These are phyloP conservation scores for Ostrea denselamellosa DNA, from an alignment of 1,140 invertebrate species.

Conservation along the genomic window DNA sequence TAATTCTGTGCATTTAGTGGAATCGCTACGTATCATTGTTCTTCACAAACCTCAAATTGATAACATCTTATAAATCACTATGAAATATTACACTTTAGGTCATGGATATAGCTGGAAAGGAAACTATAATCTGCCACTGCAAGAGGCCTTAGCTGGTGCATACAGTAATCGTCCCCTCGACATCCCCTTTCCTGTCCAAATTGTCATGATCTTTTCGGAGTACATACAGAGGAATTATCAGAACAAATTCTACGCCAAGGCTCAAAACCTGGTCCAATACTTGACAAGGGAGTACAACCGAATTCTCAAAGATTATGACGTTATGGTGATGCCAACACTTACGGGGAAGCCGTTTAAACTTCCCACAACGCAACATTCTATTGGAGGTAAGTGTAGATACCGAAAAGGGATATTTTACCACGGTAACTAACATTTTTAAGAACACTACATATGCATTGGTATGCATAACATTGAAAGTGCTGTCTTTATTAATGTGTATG, in stretches of 20 bases:
- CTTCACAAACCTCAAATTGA: too few species aligned
- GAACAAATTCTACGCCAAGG: slow-evolving; percentile 50
- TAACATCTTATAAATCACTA: too few species aligned
- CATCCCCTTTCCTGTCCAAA: slow-evolving; percentile 23
- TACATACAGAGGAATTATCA: slow-evolving; percentile 51
- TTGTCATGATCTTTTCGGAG: slow-evolving; percentile 38
- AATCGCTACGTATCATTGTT: too few species aligned
- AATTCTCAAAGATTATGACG: slow-evolving; percentile 46
- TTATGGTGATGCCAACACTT: slow-evolving; percentile 55
- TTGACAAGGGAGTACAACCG: slow-evolving; percentile 46
- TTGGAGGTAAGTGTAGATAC: neutral
- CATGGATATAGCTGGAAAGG: slow-evolving; percentile 49
- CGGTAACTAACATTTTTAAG: too few species aligned
- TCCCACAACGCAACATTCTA: neutral
- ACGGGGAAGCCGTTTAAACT: slow-evolving; percentile 30
- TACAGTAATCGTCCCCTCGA: slow-evolving; percentile 36
- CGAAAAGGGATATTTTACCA: too few species aligned
- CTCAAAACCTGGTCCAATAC: slow-evolving; percentile 42
- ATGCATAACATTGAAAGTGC: too few species aligned
- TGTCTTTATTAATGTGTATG: too few species aligned
- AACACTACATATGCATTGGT: too few species aligned
- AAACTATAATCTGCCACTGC: slow-evolving; percentile 33
- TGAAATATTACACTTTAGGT: slow-evolving; percentile 12
- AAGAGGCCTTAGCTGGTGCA: slow-evolving; percentile 34
- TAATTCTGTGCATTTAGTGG: too few species aligned